Conservation (phyloP, 2,888 invertebrate species). For the Macaria notata region DNA sequence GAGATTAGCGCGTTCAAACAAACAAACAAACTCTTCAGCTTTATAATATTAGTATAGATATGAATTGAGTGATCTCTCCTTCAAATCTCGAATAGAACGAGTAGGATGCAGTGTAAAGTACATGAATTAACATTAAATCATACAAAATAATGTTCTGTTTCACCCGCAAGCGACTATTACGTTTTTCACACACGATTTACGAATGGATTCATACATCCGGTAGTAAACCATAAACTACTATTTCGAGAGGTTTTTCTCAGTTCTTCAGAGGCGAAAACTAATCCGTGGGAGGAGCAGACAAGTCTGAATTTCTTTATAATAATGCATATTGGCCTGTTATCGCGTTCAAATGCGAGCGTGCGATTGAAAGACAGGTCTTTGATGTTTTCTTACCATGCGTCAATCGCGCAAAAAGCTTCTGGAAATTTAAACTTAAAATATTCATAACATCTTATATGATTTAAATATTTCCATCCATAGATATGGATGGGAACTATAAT, state of each 20-base stretch:
- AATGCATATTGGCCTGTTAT: constrained; percentile 1
- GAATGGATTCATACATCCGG: constrained; percentile 19
- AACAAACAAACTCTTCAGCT: too few relatives aligned
- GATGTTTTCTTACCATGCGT: constrained; percentile 14
- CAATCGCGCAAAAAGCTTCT: background rate
- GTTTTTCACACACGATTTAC: constrained; percentile 13
- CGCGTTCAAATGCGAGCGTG: constrained; percentile 6
- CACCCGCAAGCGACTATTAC: background rate
- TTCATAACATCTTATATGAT: too few relatives aligned
- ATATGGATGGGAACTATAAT: too few relatives aligned
- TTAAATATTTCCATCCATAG: too few relatives aligned
- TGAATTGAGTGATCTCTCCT: too few relatives aligned
- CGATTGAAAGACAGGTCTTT: constrained; percentile 12
- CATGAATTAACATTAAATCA: constrained; percentile 2
- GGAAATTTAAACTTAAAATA: background rate
- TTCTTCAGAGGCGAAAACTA: constrained; percentile 11
- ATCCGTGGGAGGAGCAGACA: constrained; percentile 23
- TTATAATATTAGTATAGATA: too few relatives aligned
- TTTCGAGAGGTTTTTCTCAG: constrained; percentile 15
- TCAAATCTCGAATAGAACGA: background rate
- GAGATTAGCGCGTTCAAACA: too few relatives aligned
- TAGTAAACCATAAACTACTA: constrained; percentile 19
- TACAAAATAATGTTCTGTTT: constrained; percentile 1
- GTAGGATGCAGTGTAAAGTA: background rate
- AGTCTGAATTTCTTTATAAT: constrained; percentile 10